Evolutionary conservation across 2,113 vertebrate species (phyloP).

Genomic region (Anolis carolinensis): DNA sequence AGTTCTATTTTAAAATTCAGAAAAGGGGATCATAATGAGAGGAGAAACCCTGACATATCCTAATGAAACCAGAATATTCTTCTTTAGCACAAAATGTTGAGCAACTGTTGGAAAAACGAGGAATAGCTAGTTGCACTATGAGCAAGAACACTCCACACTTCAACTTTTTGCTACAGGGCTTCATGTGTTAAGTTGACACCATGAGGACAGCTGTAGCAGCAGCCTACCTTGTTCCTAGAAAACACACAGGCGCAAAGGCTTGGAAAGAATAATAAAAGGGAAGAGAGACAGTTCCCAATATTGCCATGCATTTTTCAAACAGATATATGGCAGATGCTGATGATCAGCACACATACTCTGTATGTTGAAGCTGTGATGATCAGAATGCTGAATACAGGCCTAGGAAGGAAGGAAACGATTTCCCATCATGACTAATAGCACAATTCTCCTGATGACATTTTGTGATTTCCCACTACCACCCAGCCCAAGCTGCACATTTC

Average conservation of each 20-base stretch:
- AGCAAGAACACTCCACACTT: background rate
- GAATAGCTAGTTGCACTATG: background rate
- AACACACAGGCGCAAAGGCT: background rate
- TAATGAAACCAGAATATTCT: background rate
- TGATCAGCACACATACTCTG: background rate
- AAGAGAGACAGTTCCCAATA: background rate
- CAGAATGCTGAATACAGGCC: background rate
- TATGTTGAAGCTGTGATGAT: background rate
- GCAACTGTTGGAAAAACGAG: background rate
- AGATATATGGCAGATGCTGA: background rate
- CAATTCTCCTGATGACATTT: constrained; percentile 18
- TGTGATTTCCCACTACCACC: background rate
- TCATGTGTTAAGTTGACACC: background rate
- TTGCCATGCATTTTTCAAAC: background rate
- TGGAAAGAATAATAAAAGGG: background rate
- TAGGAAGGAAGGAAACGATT: background rate
- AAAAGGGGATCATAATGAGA: background rate
- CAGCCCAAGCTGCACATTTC: constrained; percentile 7
- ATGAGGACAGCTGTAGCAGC: background rate
- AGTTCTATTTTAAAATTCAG: background rate
- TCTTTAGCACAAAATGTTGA: background rate
- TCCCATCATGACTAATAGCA: background rate
- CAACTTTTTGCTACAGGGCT: background rate
- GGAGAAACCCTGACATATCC: background rate
- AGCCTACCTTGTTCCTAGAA: background rate